phyloP scores from a whole-genome alignment of 2,888 invertebrate species.

The Dicycla oo region DNA sequence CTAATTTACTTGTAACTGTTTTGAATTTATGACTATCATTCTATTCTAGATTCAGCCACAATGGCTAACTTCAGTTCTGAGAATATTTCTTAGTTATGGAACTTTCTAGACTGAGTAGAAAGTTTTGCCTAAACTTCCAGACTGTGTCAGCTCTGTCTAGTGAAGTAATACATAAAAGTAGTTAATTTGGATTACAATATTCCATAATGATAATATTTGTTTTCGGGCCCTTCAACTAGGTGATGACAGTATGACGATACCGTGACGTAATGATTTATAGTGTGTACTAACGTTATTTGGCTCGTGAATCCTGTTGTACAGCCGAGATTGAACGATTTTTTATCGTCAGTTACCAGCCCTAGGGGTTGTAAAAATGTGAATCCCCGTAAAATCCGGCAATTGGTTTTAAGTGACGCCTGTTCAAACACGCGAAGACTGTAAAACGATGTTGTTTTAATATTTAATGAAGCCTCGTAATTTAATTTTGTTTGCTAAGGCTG shows the following conservation, averaged over 20 bases:
- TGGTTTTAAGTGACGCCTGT: constrained; percentile 55
- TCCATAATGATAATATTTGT: constrained; percentile 15
- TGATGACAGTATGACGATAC: constrained; percentile 27
- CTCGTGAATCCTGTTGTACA: constrained; percentile 27
- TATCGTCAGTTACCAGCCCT: constrained; percentile 50
- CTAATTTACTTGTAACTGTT: constrained; percentile 25
- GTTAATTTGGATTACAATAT: constrained; percentile 11
- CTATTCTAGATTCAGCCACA: constrained; percentile 1
- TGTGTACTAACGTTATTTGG: constrained; percentile 36
- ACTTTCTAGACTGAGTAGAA: constrained; percentile 20
- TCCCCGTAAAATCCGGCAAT: constrained; percentile 52
- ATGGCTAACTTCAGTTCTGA: constrained; percentile 7
- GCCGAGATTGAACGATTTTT: constrained; percentile 57
- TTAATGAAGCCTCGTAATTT: constrained; percentile 59
- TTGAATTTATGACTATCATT: constrained; percentile 8
- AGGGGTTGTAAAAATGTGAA: constrained; percentile 54
- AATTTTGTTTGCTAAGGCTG: constrained; percentile 54
- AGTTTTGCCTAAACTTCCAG: constrained; percentile 20
- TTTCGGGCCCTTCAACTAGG: constrained; percentile 5
- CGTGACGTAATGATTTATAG: constrained; percentile 51
- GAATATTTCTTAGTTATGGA: constrained; percentile 33
- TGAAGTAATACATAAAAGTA: background rate
- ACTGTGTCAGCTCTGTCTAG: background rate
- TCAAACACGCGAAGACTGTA: constrained; percentile 52
- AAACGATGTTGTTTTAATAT: constrained; percentile 61